Evolutionary conservation across 2,888 invertebrate genomes (phyloP).

Genomic region (Tenthredo mesomela): DNA sequence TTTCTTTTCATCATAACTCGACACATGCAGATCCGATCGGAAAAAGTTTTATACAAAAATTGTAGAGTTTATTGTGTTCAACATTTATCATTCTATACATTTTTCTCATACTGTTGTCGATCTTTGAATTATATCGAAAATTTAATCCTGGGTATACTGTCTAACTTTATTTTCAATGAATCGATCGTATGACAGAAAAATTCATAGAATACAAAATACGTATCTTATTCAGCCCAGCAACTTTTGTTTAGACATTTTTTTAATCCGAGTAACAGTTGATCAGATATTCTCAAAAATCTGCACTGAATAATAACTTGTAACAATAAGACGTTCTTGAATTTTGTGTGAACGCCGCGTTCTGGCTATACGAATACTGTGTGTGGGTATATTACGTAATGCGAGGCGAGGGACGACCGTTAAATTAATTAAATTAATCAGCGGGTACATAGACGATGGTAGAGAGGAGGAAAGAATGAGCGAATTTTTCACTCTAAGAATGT

Average conservation of each 20-base stretch:
- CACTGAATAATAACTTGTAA: neutral
- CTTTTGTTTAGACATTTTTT: neutral
- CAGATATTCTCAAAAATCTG: neutral
- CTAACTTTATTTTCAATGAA: neutral
- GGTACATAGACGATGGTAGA: neutral
- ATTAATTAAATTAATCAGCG: constrained; percentile 42
- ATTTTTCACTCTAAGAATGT: neutral
- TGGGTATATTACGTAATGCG: constrained; percentile 35
- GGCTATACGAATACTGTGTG: neutral
- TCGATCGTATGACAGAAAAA: neutral
- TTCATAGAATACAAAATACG: neutral
- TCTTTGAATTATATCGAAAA: neutral
- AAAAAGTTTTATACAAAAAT: neutral
- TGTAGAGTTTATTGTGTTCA: neutral
- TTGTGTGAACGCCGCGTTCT: constrained; percentile 15
- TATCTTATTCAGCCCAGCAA: neutral
- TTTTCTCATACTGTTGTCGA: neutral
- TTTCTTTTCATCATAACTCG: neutral
- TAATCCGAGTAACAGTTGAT: neutral
- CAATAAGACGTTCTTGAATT: neutral
- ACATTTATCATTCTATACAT: neutral
- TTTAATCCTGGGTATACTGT: neutral
- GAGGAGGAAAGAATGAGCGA: neutral
- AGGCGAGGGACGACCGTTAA: constrained; percentile 26
- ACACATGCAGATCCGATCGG: neutral